phyloP scores from a whole-genome alignment of 1,140 invertebrate species.

The Drosophila pseudoananassae region DNA sequence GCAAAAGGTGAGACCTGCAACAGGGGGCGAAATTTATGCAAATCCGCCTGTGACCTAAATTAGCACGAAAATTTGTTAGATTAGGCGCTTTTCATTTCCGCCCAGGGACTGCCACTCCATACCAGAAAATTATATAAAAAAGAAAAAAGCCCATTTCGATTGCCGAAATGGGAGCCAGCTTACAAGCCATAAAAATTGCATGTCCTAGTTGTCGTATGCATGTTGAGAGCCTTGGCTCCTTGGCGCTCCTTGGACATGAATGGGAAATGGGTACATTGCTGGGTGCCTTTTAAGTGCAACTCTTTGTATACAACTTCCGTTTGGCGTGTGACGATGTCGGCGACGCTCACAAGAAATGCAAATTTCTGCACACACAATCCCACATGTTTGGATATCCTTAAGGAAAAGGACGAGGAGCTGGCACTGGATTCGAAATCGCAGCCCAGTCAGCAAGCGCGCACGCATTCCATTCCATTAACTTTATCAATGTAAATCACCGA shows the following conservation, averaged over 20 bases:
- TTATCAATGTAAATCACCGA: conserved; percentile 81
- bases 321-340: conserved; percentile 70
- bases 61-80: conserved; percentile 81
- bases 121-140: conserved; percentile 7
- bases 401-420: conserved; percentile 9
- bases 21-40: conserved; percentile 69
- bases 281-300: conserved; percentile 76
- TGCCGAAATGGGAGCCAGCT: conserved; percentile 50
- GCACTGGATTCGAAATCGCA: conserved; percentile 48
- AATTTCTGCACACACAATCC: conserved; percentile 61
- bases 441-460: conserved; percentile 65
- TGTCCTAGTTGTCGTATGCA: conserved; percentile 54
- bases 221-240: conserved; percentile 19
- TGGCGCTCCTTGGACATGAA: conserved; percentile 52
- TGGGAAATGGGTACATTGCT: conserved; percentile 57
- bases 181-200: conserved; percentile 78
- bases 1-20: conserved; percentile 53
- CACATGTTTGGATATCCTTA: conserved; percentile 10
- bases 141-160: conserved; percentile 51
- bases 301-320: conserved; percentile 83
- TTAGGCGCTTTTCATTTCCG: conserved; percentile 74
- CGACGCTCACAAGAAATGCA: conserved; percentile 65
- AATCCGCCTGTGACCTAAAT: conserved; percentile 81
- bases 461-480: conserved; percentile 81
- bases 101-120: conserved; percentile 2